Conservation (phyloP, 1,140 invertebrate genomes). For the Nasonia longicornis region DNA sequence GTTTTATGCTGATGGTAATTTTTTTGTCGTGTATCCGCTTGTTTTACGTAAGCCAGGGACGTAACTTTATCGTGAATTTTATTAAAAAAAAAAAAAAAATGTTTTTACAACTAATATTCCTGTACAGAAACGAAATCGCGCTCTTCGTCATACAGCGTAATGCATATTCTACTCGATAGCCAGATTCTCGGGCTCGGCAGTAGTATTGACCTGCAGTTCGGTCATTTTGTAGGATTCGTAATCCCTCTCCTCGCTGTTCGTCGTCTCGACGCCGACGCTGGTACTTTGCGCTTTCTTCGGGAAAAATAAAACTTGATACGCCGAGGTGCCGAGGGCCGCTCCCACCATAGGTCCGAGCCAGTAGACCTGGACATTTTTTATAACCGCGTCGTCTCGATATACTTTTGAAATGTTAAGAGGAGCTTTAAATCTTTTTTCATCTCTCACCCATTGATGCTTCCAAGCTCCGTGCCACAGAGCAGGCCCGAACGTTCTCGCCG, state of each 20-base stretch:
- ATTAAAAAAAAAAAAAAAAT: too few relatives aligned
- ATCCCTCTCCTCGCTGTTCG: neutral
- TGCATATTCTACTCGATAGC: neutral
- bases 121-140: too few relatives aligned
- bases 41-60: neutral
- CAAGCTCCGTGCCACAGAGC: constrained; percentile 79
- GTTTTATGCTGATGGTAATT: neutral
- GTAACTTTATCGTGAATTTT: neutral
- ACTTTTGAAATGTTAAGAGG: neutral
- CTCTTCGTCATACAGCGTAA: too few relatives aligned
- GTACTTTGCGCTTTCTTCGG: constrained; percentile 14
- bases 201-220: neutral
- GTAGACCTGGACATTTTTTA: constrained; percentile 53
- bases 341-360: constrained; percentile 57
- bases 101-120: too few relatives aligned
- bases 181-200: neutral
- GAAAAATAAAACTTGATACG: constrained; percentile 54
- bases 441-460: constrained; percentile 78
- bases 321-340: constrained; percentile 56
- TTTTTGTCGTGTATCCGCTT: too few relatives aligned
- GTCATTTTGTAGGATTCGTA: constrained; percentile 32
- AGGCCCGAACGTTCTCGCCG: constrained; percentile 81
- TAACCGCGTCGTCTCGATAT: too few relatives aligned
- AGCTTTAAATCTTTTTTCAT: neutral
- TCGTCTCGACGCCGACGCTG: neutral